phyloP scores from a whole-genome alignment of 1,140 invertebrate species.

The Drosophila ercepeae region DNA sequence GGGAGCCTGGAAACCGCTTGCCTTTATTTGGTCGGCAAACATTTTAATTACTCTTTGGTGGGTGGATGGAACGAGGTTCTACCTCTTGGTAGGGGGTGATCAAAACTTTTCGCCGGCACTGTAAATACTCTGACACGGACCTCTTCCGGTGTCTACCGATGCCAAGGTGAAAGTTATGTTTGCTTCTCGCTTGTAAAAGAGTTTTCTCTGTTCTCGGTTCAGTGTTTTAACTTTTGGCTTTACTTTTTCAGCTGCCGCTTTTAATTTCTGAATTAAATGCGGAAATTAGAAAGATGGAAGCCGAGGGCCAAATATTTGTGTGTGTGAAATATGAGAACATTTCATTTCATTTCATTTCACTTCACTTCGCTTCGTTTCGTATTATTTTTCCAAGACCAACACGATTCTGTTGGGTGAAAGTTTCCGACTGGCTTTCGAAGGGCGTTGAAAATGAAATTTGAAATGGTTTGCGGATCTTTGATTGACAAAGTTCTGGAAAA shows the following conservation, averaged over 20 bases:
- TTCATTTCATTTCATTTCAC: slow-evolving; percentile 11
- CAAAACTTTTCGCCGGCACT: slow-evolving; percentile 42
- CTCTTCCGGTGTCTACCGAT: background rate
- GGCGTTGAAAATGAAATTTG: slow-evolving; percentile 43
- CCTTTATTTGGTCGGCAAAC: slow-evolving; percentile 41
- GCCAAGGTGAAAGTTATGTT: slow-evolving; percentile 47
- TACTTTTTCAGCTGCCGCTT: slow-evolving; percentile 19
- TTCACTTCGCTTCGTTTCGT: slow-evolving; percentile 5
- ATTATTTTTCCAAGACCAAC: slow-evolving; percentile 2
- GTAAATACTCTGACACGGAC: slow-evolving; percentile 17
- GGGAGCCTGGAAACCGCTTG: no score
- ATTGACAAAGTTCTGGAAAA: background rate
- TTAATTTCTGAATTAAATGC: slow-evolving; percentile 52
- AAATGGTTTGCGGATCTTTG: background rate
- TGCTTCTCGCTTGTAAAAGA: slow-evolving; percentile 24
- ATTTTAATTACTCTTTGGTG: slow-evolving; percentile 56
- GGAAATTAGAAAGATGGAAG: slow-evolving; percentile 48
- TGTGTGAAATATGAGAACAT: slow-evolving; percentile 27
- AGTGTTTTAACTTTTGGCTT: background rate
- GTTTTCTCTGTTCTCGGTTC: no score
- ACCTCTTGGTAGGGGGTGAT: background rate
- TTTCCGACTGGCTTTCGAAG: slow-evolving; percentile 5
- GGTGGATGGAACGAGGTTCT: no score
- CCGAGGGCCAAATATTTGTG: slow-evolving; percentile 9
- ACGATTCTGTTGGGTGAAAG: slow-evolving; percentile 26